A percentile compares a stretch with the other conserved stretches of the same genome.
Conservation (phyloP, 1,140 invertebrate species). For the Drosophila arawakana region DNA sequence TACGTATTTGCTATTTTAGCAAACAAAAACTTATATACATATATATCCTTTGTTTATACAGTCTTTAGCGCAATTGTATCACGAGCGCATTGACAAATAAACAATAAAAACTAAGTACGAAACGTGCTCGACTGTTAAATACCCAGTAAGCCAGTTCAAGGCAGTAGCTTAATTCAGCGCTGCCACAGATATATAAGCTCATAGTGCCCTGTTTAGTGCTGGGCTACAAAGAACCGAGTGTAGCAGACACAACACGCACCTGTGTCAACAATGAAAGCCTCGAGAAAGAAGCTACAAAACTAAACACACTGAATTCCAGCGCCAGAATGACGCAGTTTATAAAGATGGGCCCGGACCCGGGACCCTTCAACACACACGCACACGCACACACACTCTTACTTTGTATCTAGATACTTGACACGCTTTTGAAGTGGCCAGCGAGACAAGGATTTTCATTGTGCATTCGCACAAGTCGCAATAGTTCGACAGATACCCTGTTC, state of each 20-base stretch:
- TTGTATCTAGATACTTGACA: constrained; percentile 76
- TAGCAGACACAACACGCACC: constrained; percentile 52
- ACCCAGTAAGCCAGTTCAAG: too few species aligned
- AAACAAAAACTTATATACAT: background rate
- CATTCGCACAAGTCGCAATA: constrained; percentile 48
- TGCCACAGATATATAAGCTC: too few species aligned
- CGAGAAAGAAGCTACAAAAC: constrained; percentile 55
- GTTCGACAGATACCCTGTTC: constrained; percentile 20
- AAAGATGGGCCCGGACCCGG: constrained; percentile 35
- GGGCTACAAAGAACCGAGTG: constrained; percentile 8
- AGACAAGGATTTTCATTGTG: constrained; percentile 77
- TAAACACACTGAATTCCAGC: constrained; percentile 52
- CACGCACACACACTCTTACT: constrained; percentile 11
- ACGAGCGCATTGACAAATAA: constrained; percentile 54
- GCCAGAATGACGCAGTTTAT: constrained; percentile 44
- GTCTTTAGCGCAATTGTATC: constrained; percentile 59
- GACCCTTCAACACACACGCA: constrained; percentile 5
- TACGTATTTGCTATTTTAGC: background rate
- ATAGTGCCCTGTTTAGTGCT: too few species aligned
- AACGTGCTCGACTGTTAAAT: too few species aligned
- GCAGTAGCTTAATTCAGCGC: too few species aligned
- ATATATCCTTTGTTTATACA: constrained; percentile 8
- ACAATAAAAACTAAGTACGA: constrained; percentile 36
- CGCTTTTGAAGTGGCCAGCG: constrained; percentile 56
- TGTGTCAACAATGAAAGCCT: constrained; percentile 78